Percentiles rank a stretch among this genome's conserved stretches.
Evolutionary conservation across 2,888 invertebrate genomes (phyloP).

Genomic region (Pyrocoelia pectoralis): DNA sequence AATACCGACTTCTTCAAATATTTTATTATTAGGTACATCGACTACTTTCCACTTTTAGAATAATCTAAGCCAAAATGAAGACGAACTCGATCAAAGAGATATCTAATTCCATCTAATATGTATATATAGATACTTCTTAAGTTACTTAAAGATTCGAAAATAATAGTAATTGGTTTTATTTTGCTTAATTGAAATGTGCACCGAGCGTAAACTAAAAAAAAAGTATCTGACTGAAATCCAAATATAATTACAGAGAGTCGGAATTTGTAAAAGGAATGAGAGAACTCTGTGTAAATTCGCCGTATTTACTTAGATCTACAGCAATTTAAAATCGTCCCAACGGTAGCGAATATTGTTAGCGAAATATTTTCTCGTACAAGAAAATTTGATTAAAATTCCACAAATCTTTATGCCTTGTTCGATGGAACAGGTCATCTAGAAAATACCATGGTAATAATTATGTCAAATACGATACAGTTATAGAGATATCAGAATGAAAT

Average conservation of each 20-base stretch:
- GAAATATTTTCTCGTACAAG: slow-evolving; percentile 28
- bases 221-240: slow-evolving; percentile 48
- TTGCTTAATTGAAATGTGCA: slow-evolving; percentile 49
- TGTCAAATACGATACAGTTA: slow-evolving; percentile 18
- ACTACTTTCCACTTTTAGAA: slow-evolving; percentile 22
- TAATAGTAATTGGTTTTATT: slow-evolving; percentile 37
- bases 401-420: slow-evolving; percentile 26
- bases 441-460: slow-evolving; percentile 16
- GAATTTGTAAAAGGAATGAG: slow-evolving; percentile 41
- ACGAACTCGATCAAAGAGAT: too few species aligned
- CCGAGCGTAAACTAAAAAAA: slow-evolving; percentile 50
- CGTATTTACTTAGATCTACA: slow-evolving; percentile 38
- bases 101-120: too few species aligned
- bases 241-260: slow-evolving; percentile 40
- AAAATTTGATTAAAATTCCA: slow-evolving; percentile 35
- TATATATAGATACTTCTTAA: too few species aligned
- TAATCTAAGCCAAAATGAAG: neutral
- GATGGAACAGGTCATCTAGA: too few species aligned
- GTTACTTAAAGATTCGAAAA: slow-evolving; percentile 12
- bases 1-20: slow-evolving; percentile 39
- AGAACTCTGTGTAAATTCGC: slow-evolving; percentile 37
- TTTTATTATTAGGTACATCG: slow-evolving; percentile 38
- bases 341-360: slow-evolving; percentile 24
- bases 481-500: slow-evolving; percentile 23
- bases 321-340: slow-evolving; percentile 39